Conservation (phyloP, 2,888 invertebrate genomes). For the Gastrophysa polygoni region DNA sequence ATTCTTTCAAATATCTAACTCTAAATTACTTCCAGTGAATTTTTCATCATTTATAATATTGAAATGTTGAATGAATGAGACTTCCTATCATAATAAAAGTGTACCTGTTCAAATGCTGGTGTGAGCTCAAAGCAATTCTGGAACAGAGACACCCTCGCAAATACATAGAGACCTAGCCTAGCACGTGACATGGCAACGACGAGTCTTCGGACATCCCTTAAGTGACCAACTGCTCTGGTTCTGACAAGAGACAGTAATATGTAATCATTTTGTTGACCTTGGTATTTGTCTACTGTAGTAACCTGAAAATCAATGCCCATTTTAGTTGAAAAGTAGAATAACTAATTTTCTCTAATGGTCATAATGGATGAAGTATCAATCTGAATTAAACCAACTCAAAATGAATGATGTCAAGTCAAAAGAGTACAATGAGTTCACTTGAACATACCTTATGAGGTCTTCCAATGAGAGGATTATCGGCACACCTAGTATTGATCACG, state of each 20-base stretch:
- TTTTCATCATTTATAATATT: too few species aligned
- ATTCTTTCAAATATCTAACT: too few species aligned
- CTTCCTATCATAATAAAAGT: not conserved
- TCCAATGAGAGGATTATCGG: conserved; percentile 93
- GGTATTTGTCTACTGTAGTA: conserved; percentile 98
- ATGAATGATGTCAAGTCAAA: too few species aligned
- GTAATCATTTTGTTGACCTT: conserved; percentile 99
- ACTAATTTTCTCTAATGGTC: too few species aligned
- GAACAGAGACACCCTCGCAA: conserved; percentile 91
- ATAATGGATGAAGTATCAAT: not conserved
- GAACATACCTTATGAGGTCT: conserved; percentile 78
- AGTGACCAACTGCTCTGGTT: conserved; percentile 96
- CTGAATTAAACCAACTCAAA: too few species aligned
- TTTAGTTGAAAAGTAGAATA: not conserved
- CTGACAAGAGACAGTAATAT: conserved; percentile 95
- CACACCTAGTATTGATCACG: conserved; percentile 92
- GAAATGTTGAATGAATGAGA: too few species aligned
- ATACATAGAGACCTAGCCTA: conserved; percentile 93
- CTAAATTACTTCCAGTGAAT: too few species aligned
- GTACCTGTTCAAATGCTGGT: conserved; percentile 89
- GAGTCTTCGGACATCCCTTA: conserved; percentile 93
- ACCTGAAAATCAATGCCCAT: conserved; percentile 60
- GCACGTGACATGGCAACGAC: conserved; percentile 99
- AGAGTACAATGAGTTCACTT: too few species aligned
- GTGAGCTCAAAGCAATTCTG: conserved; percentile 96